Base-by-base conservation (phyloP, 2,797 vertebrate species). In the Melanogrammus aeglefinus region DNA sequence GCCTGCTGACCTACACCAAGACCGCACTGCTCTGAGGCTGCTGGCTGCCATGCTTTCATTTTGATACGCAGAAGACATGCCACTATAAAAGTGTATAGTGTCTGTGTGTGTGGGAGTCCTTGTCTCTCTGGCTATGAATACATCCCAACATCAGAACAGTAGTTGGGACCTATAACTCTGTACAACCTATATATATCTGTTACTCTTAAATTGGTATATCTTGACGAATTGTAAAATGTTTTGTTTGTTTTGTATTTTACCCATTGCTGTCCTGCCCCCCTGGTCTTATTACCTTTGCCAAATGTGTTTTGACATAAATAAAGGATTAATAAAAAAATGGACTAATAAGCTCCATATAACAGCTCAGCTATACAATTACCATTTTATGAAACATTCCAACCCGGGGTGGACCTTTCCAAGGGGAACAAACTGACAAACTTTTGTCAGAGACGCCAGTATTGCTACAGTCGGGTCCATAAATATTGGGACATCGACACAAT, bases 1-100 rank as follows among this genome's bases (percentile, higher is more conserved):
- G 98, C 92, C 86, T 99, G 79, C 88, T 99, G 91, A 95, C 95
- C 2, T 99, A 97, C 27, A 90, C 94, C 63, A 99, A 97, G 94
- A 99, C 96, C 79, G 96, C 97, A 18, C 92, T 99, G 79, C 91
- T 99, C 47, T 99, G 85, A 78, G 12, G 69, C 29, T n/a, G 57
- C 57, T 2, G 7, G 21, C 1, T n/a, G n/a, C 21, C 57, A 24
- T 1, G 57, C 57, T 63, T 63, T 63, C n/a, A 63, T 63, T 63
- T 63, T 63, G 6, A 63, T 63, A 24, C n/a, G 21, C 57, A 24
- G 24, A 63, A 63, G 21, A 24, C 57, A 63, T 9, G 57, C 57
- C 16, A 63, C n/a, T 24, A 63, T 63, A n/a, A n/a, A 63, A 6
- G n/a, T 63, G 7, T 63, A 21, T 21, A 57, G 18, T 63, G 4